Evolutionary conservation across 2,888 invertebrate species (phyloP).

Genomic region (Temnothorax ravouxi): DNA sequence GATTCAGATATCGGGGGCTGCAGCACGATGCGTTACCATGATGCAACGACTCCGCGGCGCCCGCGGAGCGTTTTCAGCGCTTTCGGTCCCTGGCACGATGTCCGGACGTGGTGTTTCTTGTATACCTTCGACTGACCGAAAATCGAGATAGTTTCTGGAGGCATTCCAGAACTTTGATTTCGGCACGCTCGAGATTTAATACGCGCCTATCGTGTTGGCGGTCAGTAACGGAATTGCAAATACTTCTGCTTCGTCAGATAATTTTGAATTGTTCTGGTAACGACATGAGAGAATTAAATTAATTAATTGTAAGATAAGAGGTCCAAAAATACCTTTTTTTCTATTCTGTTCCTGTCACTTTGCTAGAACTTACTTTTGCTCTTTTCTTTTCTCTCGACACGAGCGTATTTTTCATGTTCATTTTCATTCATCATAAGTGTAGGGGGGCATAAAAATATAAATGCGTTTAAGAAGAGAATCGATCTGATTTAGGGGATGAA

Average conservation of each 20-base stretch:
- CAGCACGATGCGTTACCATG: constrained; percentile 28
- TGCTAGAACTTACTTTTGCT: not conserved
- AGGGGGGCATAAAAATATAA: not conserved
- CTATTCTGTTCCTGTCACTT: not conserved
- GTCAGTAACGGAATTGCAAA: not conserved
- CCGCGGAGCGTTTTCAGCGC: constrained; percentile 50
- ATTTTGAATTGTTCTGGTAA: not conserved
- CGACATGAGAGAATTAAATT: not conserved
- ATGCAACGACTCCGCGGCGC: constrained; percentile 60
- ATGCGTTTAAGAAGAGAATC: too few relatives aligned
- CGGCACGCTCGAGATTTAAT: constrained; percentile 61
- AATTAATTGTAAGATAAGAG: not conserved
- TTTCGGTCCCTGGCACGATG: constrained; percentile 67
- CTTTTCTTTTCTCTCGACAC: not conserved
- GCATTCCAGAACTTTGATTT: constrained; percentile 67
- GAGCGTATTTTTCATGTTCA: not conserved
- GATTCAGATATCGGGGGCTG: constrained; percentile 59
- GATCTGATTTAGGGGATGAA: not conserved
- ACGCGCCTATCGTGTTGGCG: constrained; percentile 50
- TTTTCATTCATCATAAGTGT: not conserved
- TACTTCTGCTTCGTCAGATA: not conserved
- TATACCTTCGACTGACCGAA: constrained; percentile 50
- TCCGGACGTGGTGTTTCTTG: constrained; percentile 63
- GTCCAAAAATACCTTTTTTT: not conserved
- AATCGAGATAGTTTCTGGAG: constrained; percentile 66